Evolutionary conservation across 2,797 vertebrate genomes (phyloP).

Genomic region (Pygocentrus nattereri): DNA sequence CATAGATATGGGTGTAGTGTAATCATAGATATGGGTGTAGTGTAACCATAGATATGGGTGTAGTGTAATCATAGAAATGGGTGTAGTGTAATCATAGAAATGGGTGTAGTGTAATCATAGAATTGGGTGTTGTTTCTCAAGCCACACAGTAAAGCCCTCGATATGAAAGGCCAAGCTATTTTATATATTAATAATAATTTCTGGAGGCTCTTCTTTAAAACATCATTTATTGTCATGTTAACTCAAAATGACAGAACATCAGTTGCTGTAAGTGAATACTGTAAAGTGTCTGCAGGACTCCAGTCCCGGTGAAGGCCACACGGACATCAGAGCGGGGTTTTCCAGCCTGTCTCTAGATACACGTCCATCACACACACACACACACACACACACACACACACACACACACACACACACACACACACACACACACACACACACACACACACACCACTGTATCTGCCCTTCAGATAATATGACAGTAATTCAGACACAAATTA

Average conservation of each 20-base stretch:
- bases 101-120: no score
- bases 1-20: no score
- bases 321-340: conserved; percentile 40
- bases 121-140: no score
- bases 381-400: no score
- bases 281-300: conserved; percentile 29
- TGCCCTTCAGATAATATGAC: background rate
- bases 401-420: background rate
- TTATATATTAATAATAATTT: background rate
- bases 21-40: no score
- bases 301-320: conserved; percentile 53
- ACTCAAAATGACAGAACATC: conserved; percentile 39
- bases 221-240: conserved; percentile 50
- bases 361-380: conserved; percentile 4
- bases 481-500: background rate
- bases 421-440: no score
- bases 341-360: background rate
- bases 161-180: no score
- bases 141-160: no score
- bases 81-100: no score
- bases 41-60: no score
- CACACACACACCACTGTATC: background rate
- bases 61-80: no score
- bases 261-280: conserved; percentile 17
- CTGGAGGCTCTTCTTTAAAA: conserved; percentile 20